Evolutionary conservation across 2,113 vertebrate genomes (phyloP).

Genomic region (Zeus faber): DNA sequence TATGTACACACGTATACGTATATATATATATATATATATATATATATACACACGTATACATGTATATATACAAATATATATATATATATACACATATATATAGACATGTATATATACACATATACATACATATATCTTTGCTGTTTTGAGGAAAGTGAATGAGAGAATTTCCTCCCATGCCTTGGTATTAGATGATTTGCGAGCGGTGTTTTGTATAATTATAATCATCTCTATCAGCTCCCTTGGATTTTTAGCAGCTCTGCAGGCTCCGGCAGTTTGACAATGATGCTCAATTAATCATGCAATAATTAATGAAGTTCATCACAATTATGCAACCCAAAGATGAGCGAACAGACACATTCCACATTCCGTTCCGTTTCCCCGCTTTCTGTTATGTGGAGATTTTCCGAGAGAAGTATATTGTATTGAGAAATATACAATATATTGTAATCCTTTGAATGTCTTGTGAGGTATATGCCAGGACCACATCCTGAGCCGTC

Average conservation of each 20-base stretch:
- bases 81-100: too few species aligned
- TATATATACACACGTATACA: too few species aligned
- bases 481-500: too few species aligned
- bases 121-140: too few species aligned
- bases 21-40: too few species aligned
- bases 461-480: too few species aligned
- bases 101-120: too few species aligned
- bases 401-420: too few species aligned
- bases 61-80: too few species aligned
- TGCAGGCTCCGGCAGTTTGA: slow-evolving; percentile 44
- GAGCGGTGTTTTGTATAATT: slow-evolving; percentile 48
- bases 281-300: slow-evolving; percentile 58
- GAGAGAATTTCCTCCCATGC: slow-evolving; percentile 37
- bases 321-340: slow-evolving; percentile 31
- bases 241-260: slow-evolving; percentile 50
- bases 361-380: slow-evolving; percentile 16
- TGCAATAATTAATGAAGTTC: slow-evolving; percentile 50
- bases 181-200: slow-evolving; percentile 40
- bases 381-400: slow-evolving; percentile 8
- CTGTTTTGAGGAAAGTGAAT: slow-evolving; percentile 59
- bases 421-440: too few species aligned
- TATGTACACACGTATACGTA: too few species aligned
- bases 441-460: too few species aligned
- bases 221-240: slow-evolving; percentile 45
- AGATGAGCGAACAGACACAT: slow-evolving; percentile 28